phyloP scores from a whole-genome alignment of 2,888 invertebrate genomes.

The Melanophora roralis region DNA sequence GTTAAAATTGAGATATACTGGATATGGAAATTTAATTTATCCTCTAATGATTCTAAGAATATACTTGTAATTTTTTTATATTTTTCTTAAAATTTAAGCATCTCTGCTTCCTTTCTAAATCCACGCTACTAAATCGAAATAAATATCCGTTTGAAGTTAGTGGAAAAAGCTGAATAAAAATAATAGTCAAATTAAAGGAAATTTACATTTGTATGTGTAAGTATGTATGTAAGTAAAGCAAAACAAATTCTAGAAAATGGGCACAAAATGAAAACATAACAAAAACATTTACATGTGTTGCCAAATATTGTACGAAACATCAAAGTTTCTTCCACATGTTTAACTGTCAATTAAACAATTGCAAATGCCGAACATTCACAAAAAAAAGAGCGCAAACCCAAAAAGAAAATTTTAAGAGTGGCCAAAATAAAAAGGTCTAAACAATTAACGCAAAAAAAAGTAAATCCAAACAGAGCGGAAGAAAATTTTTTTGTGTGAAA shows the following conservation, averaged over 20 bases:
- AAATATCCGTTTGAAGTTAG: constrained; percentile 22
- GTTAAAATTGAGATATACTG: no score
- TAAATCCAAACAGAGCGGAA: constrained; percentile 55
- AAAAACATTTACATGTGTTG: constrained; percentile 25
- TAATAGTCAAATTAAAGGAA: no score
- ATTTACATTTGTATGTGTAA: no score
- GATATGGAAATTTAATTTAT: no score
- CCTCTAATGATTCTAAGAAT: no score
- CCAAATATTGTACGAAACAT: neutral
- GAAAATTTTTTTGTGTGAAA: constrained; percentile 49
- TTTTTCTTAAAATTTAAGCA: no score
- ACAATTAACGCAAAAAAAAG: constrained; percentile 27
- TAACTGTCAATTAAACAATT: constrained; percentile 33
- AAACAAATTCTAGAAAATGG: constrained; percentile 29
- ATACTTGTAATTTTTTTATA: no score
- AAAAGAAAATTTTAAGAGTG: constrained; percentile 19
- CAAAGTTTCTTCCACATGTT: constrained; percentile 42
- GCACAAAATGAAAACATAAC: constrained; percentile 34
- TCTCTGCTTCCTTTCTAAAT: neutral
- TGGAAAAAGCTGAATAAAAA: no score
- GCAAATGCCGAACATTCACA: constrained; percentile 10
- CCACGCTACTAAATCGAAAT: neutral
- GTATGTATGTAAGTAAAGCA: constrained; percentile 11
- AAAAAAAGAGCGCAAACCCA: constrained; percentile 22
- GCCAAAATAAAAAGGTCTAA: constrained; percentile 22